Conservation (phyloP, 2,113 vertebrate genomes). For the Paradoxurus hermaphroditus region DNA sequence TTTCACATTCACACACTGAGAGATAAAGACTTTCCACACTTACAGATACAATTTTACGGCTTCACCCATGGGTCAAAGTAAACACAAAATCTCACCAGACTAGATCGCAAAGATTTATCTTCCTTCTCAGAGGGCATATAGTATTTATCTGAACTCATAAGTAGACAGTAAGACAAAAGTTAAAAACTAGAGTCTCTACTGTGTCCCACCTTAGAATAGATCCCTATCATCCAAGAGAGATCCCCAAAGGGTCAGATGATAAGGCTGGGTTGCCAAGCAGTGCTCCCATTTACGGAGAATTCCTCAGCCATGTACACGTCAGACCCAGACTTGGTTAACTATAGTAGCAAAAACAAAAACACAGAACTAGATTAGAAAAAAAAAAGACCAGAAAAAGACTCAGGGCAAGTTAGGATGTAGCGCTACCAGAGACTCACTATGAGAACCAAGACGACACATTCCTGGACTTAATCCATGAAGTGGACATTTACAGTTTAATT, state of each 20-base stretch:
- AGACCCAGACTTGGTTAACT: background rate
- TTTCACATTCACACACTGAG: background rate
- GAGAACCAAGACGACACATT: background rate
- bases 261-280: background rate
- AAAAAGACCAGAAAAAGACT: background rate
- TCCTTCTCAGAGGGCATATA: background rate
- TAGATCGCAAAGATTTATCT: background rate
- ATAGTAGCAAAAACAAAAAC: background rate
- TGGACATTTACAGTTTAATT: background rate
- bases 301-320: background rate
- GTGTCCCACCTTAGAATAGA: background rate
- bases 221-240: background rate
- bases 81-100: background rate
- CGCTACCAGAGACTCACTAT: background rate
- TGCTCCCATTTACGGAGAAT: background rate
- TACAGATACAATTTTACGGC: background rate
- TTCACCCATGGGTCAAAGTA: background rate
- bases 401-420: background rate
- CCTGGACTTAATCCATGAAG: background rate
- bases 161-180: background rate
- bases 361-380: background rate
- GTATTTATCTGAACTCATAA: background rate
- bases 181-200: background rate
- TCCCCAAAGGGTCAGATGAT: background rate
- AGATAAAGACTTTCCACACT: background rate